These are phyloP conservation scores for Heterodera carotae DNA, from an alignment of 1,140 invertebrate genomes.

Conservation along the genomic window DNA sequence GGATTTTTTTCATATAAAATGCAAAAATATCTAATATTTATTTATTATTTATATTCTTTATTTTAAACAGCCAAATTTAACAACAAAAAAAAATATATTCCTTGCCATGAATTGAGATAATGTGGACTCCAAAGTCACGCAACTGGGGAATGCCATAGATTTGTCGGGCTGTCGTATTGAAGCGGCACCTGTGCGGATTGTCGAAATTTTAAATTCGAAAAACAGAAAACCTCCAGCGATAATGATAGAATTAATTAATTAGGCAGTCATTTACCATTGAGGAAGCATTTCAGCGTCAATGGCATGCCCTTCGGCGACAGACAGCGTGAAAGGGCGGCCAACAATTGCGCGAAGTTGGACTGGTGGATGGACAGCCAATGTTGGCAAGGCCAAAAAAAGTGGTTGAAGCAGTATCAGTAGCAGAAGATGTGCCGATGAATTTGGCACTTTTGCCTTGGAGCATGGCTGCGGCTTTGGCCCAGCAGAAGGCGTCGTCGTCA, in stretches of 20 bases:
- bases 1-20: background rate
- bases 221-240: no score
- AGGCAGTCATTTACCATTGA: background rate
- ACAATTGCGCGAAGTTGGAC: slow-evolving; percentile 10
- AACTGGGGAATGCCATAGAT: slow-evolving; percentile 35
- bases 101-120: slow-evolving; percentile 21
- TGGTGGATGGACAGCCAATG: background rate
- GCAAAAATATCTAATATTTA: background rate
- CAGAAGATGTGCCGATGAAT: background rate
- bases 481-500: background rate
- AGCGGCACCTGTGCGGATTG: slow-evolving; percentile 19
- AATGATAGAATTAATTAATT: no score
- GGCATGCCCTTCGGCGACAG: slow-evolving; percentile 20
- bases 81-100: background rate
- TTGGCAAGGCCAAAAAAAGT: background rate
- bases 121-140: slow-evolving; percentile 21
- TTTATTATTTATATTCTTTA: no score
- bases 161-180: slow-evolving; percentile 15
- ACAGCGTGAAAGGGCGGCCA: slow-evolving; percentile 17
- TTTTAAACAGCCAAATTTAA: no score
- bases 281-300: slow-evolving; percentile 23
- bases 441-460: background rate
- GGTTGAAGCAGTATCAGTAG: slow-evolving; percentile 10
- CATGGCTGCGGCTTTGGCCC: background rate
- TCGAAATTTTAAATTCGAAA: no score